Percentiles rank a stretch among this genome's conserved stretches.
Evolutionary conservation across 2,888 invertebrate genomes (phyloP).

Genomic region (Escarpia spicata): DNA sequence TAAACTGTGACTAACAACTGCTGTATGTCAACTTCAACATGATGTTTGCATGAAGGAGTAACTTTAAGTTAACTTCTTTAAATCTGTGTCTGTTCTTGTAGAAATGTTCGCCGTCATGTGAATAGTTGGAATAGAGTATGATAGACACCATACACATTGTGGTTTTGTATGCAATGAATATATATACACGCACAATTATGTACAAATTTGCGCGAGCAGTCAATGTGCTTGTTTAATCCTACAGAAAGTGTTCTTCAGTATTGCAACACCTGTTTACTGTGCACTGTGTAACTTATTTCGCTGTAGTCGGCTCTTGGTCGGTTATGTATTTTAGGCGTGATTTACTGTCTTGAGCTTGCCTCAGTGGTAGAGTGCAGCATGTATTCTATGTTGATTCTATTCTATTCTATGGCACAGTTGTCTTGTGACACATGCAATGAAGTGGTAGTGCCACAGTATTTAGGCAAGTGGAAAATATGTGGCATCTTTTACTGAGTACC

Average conservation of each 20-base stretch:
- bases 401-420: background rate
- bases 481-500: background rate
- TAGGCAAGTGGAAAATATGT: constrained; percentile 8
- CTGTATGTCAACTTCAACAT: background rate
- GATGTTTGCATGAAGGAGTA: background rate
- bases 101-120: background rate
- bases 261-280: background rate
- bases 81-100: background rate
- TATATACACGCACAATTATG: constrained; percentile 6
- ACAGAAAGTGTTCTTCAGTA: background rate
- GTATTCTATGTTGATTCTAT: background rate
- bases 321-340: background rate
- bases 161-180: background rate
- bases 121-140: background rate
- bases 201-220: background rate
- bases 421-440: background rate
- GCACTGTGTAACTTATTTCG: background rate
- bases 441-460: background rate
- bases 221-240: background rate
- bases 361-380: background rate
- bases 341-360: background rate
- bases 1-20: background rate
- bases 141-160: background rate
- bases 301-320: background rate
- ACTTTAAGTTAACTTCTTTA: background rate